phyloP scores from a whole-genome alignment of 2,797 vertebrate species.

The Bovichtus diacanthus region DNA sequence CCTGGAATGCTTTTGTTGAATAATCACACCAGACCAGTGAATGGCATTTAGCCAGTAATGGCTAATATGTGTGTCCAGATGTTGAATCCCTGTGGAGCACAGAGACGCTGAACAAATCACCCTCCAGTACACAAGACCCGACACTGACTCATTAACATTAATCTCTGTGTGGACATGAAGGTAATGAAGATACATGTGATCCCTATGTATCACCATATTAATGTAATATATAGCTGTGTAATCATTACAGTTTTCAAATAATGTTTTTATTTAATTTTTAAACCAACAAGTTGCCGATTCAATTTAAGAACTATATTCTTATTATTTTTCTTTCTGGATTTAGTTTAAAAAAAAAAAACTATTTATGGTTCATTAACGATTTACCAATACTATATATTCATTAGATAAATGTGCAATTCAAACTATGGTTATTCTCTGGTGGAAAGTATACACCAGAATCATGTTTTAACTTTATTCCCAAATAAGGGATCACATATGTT shows the following conservation, averaged over 20 bases:
- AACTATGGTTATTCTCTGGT: neutral
- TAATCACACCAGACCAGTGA: conserved; percentile 45
- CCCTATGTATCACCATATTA: neutral
- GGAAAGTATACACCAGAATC: neutral
- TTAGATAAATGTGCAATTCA: neutral
- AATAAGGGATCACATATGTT: neutral
- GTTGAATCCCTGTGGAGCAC: conserved; percentile 40
- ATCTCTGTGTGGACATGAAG: conserved; percentile 15
- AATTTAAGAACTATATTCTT: neutral
- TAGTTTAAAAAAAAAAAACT: neutral
- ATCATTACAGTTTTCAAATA: no score
- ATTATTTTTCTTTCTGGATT: neutral
- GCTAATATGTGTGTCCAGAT: conserved; percentile 63
- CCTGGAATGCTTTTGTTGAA: conserved; percentile 62
- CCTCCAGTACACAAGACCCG: conserved; percentile 3
- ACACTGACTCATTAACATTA: conserved; percentile 26
- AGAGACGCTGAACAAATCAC: conserved; percentile 40
- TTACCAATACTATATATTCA: neutral
- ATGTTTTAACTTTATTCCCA: neutral
- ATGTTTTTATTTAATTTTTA: no score
- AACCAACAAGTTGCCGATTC: neutral
- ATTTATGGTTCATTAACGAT: neutral
- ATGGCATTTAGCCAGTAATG: conserved; percentile 49
- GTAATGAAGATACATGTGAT: conserved; percentile 5
- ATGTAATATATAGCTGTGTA: neutral